phyloP scores from a whole-genome alignment of 30 jellyfish, hydroid and myxozoan species.

The Pelagia noctiluca region DNA sequence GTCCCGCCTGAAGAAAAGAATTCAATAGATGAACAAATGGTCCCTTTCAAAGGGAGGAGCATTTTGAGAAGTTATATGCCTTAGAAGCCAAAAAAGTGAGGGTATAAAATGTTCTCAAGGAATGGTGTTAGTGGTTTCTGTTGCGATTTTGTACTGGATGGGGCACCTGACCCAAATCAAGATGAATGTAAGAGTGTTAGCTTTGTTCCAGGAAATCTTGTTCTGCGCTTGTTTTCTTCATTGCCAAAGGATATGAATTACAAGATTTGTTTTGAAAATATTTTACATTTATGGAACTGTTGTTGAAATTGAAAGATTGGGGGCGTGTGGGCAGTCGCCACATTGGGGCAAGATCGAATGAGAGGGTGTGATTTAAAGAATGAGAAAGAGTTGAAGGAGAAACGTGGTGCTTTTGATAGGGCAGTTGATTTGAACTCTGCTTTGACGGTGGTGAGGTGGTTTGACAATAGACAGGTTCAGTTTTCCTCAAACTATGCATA shows the following conservation, averaged over 20 bases:
- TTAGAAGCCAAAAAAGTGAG: conserved; percentile 69
- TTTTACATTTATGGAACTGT: conserved; percentile 37
- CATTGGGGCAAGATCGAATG: conserved; percentile 57
- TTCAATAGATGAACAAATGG: conserved; percentile 66
- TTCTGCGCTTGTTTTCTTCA: conserved; percentile 31
- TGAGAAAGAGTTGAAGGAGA: conserved; percentile 57
- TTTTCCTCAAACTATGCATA: conserved; percentile 47
- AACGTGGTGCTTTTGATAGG: conserved; percentile 56
- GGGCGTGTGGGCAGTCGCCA: conserved; percentile 71
- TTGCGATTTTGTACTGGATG: conserved; percentile 68
- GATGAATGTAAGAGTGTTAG: conserved; percentile 57
- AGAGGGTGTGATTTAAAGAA: conserved; percentile 53
- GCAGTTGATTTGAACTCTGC: conserved; percentile 68
- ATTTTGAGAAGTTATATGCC: conserved; percentile 43
- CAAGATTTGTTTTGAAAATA: conserved; percentile 64
- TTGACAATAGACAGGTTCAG: conserved; percentile 38
- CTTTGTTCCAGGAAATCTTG: conserved; percentile 46
- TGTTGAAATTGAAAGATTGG: conserved; percentile 56
- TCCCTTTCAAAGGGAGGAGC: conserved; percentile 66
- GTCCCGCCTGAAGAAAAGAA: conserved; percentile 48
- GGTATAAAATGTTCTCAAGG: conserved; percentile 62
- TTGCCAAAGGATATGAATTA: conserved; percentile 55
- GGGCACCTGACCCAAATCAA: conserved; percentile 9
- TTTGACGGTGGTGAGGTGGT: conserved; percentile 54
- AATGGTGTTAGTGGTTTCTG: conserved; percentile 60